A percentile compares a stretch with the other conserved stretches of the same genome.
These are phyloP conservation scores for Epizoanthus rinbou DNA, from an alignment of 92 coral and sea anemone genomes.

Conservation along the genomic window DNA sequence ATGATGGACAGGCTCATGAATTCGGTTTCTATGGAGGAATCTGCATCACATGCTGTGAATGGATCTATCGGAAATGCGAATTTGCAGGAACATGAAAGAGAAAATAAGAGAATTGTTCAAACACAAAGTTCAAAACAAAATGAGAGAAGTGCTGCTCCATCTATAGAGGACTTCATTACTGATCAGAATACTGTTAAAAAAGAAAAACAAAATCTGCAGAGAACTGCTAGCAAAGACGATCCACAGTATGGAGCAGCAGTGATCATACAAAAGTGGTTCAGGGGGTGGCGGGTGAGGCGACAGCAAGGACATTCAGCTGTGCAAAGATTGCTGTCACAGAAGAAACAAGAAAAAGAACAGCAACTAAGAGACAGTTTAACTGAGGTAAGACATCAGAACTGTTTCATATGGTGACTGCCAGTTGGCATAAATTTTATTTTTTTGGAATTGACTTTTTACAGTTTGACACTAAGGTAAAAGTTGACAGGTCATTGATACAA, in stretches of 20 bases:
- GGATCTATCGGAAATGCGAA: background rate
- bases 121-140: background rate
- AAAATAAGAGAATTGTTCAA: background rate
- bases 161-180: background rate
- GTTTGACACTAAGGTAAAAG: too few species aligned
- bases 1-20: conserved; percentile 35
- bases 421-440: too few species aligned
- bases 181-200: conserved; percentile 36
- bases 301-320: conserved; percentile 71
- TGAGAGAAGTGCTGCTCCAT: background rate
- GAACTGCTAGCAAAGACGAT: background rate
- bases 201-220: conserved; percentile 7
- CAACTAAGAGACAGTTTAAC: conserved; percentile 37
- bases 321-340: conserved; percentile 66
- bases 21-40: conserved; percentile 24
- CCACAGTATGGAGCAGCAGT: conserved; percentile 69
- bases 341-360: conserved; percentile 72
- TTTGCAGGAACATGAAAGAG: too few species aligned
- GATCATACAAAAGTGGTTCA: conserved; percentile 82
- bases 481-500: too few species aligned
- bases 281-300: conserved; percentile 81
- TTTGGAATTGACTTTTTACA: too few species aligned
- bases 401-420: too few species aligned
- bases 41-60: conserved; percentile 1
- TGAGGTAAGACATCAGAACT: conserved; percentile 15